Evolutionary conservation across 2,797 vertebrate species (phyloP).

Genomic region (Crax fasciolata): DNA sequence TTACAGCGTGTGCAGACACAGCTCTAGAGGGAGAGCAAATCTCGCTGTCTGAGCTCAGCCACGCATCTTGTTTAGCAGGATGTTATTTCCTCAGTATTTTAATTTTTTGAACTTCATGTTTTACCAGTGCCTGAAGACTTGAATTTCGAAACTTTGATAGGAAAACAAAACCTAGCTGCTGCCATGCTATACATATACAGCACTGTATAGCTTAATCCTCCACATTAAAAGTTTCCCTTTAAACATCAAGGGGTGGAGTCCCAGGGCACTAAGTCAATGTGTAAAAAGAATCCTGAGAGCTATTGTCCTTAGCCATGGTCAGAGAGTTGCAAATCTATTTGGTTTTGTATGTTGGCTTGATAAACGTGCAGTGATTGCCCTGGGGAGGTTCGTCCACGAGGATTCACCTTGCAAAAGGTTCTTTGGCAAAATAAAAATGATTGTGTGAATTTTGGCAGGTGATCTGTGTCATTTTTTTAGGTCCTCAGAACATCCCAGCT

Average conservation of each 20-base stretch:
- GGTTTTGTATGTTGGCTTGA: not conserved
- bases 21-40: conserved; percentile 40
- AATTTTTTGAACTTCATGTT: not conserved
- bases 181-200: fast-evolving
- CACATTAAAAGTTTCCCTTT: not conserved
- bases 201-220: fast-evolving
- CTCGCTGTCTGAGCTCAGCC: not conserved
- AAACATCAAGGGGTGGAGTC: not conserved
- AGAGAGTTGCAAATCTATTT: not conserved
- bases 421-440: not conserved
- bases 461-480: not conserved
- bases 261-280: not conserved
- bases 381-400: fast-evolving
- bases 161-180: not conserved
- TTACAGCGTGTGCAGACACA: fast-evolving
- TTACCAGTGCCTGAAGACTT: not conserved
- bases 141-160: not conserved
- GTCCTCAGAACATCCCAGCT: not conserved
- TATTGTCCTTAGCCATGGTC: not conserved
- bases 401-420: not conserved
- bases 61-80: fast-evolving
- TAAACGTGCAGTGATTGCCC: not conserved
- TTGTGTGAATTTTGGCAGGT: not conserved
- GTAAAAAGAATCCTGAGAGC: not conserved
- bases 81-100: fast-evolving